Evolutionary conservation across 2,888 invertebrate species (phyloP).

Genomic region (Drosophila limbata): DNA sequence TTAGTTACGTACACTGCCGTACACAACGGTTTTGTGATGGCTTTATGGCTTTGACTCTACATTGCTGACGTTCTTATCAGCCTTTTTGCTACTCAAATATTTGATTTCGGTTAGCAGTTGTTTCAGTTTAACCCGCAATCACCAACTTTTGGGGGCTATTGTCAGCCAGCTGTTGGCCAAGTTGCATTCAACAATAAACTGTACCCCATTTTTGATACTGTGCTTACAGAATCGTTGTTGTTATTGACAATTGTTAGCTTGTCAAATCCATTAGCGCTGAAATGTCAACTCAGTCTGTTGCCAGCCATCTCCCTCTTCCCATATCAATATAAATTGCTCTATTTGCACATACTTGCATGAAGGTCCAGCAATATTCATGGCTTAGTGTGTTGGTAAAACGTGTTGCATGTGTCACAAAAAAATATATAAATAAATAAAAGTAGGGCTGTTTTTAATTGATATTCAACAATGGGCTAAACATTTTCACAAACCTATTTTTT

Average conservation of each 20-base stretch:
- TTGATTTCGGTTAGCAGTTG: slow-evolving; percentile 42
- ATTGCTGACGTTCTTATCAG: slow-evolving; percentile 46
- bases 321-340: slow-evolving; percentile 51
- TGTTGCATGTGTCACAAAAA: slow-evolving; percentile 54
- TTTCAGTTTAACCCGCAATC: slow-evolving; percentile 35
- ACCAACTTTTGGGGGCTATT: slow-evolving; percentile 3
- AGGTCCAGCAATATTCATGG: slow-evolving; percentile 47
- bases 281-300: slow-evolving; percentile 10
- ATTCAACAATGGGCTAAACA: too few species aligned
- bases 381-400: slow-evolving; percentile 35
- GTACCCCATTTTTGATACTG: slow-evolving; percentile 10
- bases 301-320: background rate
- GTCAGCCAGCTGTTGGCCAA: slow-evolving; percentile 25
- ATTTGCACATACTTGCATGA: slow-evolving; percentile 41
- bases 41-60: slow-evolving; percentile 41
- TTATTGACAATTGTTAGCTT: slow-evolving; percentile 36
- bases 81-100: slow-evolving; percentile 50
- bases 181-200: slow-evolving; percentile 28
- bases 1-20: slow-evolving; percentile 38
- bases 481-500: too few species aligned
- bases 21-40: slow-evolving; percentile 23
- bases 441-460: slow-evolving; percentile 38
- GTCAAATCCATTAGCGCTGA: slow-evolving; percentile 31
- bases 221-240: slow-evolving; percentile 7
- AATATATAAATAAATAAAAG: slow-evolving; percentile 8